Base-by-base conservation (phyloP, 2,797 vertebrate genomes). In the Micrastur ruficollis region DNA sequence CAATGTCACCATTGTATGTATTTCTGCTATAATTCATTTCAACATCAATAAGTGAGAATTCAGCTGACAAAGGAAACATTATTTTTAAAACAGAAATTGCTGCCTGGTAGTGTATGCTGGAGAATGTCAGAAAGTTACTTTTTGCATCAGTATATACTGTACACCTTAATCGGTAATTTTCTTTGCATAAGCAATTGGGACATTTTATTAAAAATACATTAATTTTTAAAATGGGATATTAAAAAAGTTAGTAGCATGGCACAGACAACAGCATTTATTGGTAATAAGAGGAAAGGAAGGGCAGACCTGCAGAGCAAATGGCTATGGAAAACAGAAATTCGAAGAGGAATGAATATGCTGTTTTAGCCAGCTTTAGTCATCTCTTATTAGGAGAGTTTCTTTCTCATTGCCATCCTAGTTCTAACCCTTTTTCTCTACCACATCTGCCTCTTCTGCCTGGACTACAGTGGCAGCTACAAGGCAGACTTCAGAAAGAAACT, bases 171-270 rank as follows among this genome's bases (percentile, higher is more conserved):
- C 5, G 2, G 66, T 79, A 52, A 68, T 62, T 78, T 86, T 83
- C 40, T 88, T 76, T 88, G 49, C 49, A 55, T 44, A 46, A 67
- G 23, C 5, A 8, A 4, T 23, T 72, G 25, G 58, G 55, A 78
- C 18, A 59, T 91, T 95, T 88, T 93, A 81, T 93, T 86, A 62
- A 85, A 89, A 94, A 93, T 67, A 74, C 7, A 78, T 90, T 81
- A 52, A 50, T 81, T 94, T 89, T 94, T 73, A 58, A 86, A 81
- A 66, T 12, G 5, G 2, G 4, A 36, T 66, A 89, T 86, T 88
- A 65, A 76, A 92, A 92, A 81, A 74, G 61, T 75, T 81, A 89
- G 90, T 82, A 86, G 32, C 44, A 32, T 56, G 62, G 23, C 62
- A 81, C 40, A 86, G 66, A 89, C 44, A 93, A 61, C 36, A 86